These are phyloP conservation scores for Phocides pigmalion DNA, from an alignment of 1,140 invertebrate species.

Conservation along the genomic window DNA sequence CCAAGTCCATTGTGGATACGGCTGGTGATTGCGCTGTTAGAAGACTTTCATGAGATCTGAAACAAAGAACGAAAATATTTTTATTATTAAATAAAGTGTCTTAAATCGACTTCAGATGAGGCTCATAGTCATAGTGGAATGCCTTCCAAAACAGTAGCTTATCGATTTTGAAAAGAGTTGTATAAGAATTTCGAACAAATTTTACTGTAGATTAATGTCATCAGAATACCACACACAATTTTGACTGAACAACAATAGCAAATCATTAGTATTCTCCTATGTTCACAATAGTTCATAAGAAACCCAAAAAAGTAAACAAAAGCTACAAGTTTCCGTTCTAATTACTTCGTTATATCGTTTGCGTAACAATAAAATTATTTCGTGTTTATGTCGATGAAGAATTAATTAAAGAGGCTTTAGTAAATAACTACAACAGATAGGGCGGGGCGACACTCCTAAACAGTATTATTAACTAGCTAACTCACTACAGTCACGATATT, in stretches of 20 bases:
- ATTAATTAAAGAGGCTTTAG: slow-evolving; percentile 59
- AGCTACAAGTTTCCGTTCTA: slow-evolving; percentile 30
- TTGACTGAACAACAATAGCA: background rate
- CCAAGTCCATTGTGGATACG: slow-evolving; percentile 90
- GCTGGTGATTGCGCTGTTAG: slow-evolving; percentile 90
- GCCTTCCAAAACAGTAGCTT: no score
- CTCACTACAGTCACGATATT: slow-evolving; percentile 59
- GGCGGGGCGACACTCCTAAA: slow-evolving; percentile 63
- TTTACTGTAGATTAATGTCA: no score
- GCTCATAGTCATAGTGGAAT: no score
- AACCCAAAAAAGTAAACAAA: slow-evolving; percentile 17
- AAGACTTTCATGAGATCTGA: slow-evolving; percentile 94
- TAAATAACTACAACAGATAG: slow-evolving; percentile 53
- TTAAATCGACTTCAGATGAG: no score
- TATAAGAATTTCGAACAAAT: no score
- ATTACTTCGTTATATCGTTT: slow-evolving; percentile 35
- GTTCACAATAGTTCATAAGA: no score
- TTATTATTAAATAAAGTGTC: background rate
- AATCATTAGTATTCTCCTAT: background rate
- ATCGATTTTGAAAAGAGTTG: no score
- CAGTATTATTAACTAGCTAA: slow-evolving; percentile 53
- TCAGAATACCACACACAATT: no score
- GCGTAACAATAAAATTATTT: slow-evolving; percentile 48
- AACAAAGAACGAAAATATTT: slow-evolving; percentile 45
- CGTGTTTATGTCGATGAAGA: slow-evolving; percentile 52